Evolutionary conservation across 2,888 invertebrate genomes (phyloP).

Genomic region (Mythimna vitellina): DNA sequence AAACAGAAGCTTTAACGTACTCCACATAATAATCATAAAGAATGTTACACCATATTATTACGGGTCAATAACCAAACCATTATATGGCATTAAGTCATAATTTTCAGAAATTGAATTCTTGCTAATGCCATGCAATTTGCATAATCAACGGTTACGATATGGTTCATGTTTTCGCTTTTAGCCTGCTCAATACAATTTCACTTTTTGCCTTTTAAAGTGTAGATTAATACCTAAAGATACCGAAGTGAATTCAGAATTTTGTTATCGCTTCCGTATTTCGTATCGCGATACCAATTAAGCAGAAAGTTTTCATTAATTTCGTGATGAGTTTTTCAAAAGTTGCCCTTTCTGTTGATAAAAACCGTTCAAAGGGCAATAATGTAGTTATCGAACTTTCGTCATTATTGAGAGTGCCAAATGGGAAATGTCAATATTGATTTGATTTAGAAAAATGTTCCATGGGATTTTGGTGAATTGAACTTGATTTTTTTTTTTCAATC

Average conservation of each 20-base stretch:
- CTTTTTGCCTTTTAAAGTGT: slow-evolving; percentile 58
- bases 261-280: slow-evolving; percentile 51
- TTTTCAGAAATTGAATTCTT: slow-evolving; percentile 85
- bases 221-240: slow-evolving; percentile 60
- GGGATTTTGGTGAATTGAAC: neutral
- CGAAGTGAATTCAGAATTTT: slow-evolving; percentile 38
- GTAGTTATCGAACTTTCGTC: slow-evolving; percentile 6
- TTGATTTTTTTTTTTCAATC: too few relatives aligned
- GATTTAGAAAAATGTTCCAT: slow-evolving; percentile 2
- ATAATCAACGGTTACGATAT: slow-evolving; percentile 70
- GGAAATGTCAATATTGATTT: slow-evolving; percentile 11
- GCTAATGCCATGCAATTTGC: slow-evolving; percentile 81
- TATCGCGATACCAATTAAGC: slow-evolving; percentile 53
- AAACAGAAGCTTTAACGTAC: slow-evolving; percentile 68
- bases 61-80: slow-evolving; percentile 72
- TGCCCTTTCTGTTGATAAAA: slow-evolving; percentile 32
- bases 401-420: slow-evolving; percentile 6
- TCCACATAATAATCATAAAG: slow-evolving; percentile 71
- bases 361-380: slow-evolving; percentile 18
- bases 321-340: slow-evolving; percentile 44
- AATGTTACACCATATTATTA: slow-evolving; percentile 72
- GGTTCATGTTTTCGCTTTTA: slow-evolving; percentile 68
- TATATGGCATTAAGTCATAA: slow-evolving; percentile 76
- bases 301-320: slow-evolving; percentile 56
- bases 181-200: slow-evolving; percentile 55